A percentile compares a stretch with the other conserved stretches of the same genome.
These are phyloP conservation scores for Trachemys scripta DNA, from an alignment of 2,113 vertebrate genomes.

Conservation along the genomic window DNA sequence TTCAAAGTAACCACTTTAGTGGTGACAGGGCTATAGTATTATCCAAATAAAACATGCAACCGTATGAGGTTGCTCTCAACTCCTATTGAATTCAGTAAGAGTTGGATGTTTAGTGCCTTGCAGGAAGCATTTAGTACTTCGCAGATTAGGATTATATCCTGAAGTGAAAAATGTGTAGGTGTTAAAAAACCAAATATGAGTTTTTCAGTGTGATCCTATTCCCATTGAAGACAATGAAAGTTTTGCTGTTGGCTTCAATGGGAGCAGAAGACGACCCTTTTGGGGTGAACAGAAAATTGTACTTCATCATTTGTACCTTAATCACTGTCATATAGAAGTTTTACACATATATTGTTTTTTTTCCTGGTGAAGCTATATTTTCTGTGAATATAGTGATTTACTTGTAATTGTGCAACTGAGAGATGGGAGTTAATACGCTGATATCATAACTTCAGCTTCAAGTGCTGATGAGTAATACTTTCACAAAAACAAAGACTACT, in stretches of 20 bases:
- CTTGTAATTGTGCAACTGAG: background rate
- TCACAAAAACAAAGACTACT: conserved; percentile 3
- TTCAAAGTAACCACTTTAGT: background rate
- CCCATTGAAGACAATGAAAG: background rate
- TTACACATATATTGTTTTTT: background rate
- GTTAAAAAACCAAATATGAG: background rate
- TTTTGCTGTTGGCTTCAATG: background rate
- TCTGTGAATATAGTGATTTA: conserved; percentile 8
- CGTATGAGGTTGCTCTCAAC: background rate
- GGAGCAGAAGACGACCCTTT: background rate
- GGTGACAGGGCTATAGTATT: conserved; percentile 12
- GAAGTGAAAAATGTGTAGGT: background rate
- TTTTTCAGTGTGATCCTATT: background rate
- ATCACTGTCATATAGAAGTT: background rate
- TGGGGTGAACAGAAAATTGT: background rate
- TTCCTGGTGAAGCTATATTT: background rate
- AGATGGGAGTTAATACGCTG: conserved; percentile 8
- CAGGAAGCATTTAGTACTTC: background rate
- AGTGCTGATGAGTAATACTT: conserved; percentile 19
- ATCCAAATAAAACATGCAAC: background rate
- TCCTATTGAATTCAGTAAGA: background rate
- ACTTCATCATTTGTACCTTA: rapidly evolving
- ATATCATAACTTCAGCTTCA: background rate
- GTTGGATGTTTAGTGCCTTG: background rate
- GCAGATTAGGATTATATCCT: background rate